Percentiles rank a stretch among this genome's conserved stretches.
These are phyloP conservation scores for Drosophila limbata DNA, from an alignment of 2,888 invertebrate species.

Conservation along the genomic window DNA sequence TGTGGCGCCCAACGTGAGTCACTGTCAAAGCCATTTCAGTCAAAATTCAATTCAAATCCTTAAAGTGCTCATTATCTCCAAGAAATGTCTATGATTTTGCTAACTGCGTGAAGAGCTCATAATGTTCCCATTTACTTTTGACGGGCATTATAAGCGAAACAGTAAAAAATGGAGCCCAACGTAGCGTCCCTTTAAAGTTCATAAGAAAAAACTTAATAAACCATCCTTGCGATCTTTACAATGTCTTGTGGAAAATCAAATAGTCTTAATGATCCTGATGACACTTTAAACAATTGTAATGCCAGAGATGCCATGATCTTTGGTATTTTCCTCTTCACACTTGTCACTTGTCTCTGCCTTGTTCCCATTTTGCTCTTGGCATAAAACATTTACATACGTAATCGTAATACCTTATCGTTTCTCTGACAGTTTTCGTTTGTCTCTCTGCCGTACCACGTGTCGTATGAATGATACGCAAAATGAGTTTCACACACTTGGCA, in stretches of 20 bases:
- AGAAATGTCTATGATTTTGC: neutral
- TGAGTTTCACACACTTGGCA: conserved; percentile 45
- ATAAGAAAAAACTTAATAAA: neutral
- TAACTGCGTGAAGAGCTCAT: neutral
- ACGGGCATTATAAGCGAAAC: too few species aligned
- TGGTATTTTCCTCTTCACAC: conserved; percentile 3
- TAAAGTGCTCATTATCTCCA: neutral
- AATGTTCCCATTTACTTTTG: too few species aligned
- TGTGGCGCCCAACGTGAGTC: neutral
- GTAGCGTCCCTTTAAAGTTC: too few species aligned
- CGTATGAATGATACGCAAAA: conserved; percentile 64
- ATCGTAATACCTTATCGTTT: conserved; percentile 35
- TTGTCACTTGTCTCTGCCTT: neutral
- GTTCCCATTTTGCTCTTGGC: neutral
- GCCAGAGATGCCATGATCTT: conserved; percentile 1
- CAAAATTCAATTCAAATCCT: neutral
- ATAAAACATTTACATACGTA: conserved; percentile 37
- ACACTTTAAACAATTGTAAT: neutral
- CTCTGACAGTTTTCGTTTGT: conserved; percentile 19
- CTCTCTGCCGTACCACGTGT: conserved; percentile 36
- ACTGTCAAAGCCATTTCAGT: neutral
- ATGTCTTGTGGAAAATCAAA: neutral
- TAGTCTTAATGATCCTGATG: neutral
- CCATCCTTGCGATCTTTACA: neutral
- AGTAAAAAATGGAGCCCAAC: neutral